phyloP scores from a whole-genome alignment of 1,140 invertebrate genomes.

The Drosophila pruinosa region DNA sequence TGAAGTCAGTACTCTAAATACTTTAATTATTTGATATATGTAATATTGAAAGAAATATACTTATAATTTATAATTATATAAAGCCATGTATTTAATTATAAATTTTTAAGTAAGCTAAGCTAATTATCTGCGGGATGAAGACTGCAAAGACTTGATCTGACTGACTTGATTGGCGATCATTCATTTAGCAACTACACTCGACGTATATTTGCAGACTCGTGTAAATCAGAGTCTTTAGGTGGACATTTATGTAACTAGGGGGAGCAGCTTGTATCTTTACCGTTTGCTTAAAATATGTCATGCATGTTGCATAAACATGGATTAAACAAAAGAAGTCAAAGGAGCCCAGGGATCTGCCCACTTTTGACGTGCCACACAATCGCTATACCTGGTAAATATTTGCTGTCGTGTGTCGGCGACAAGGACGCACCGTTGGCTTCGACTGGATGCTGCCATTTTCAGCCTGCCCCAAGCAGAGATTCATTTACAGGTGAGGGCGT shows the following conservation, averaged over 20 bases:
- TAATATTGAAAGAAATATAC: no score
- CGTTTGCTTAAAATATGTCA: constrained; percentile 62
- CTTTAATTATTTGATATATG: no score
- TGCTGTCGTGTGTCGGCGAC: constrained; percentile 62
- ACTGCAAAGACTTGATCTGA: neutral
- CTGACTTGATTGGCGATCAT: constrained; percentile 23
- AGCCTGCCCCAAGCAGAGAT: constrained; percentile 36
- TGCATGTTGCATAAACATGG: constrained; percentile 77
- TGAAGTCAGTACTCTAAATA: neutral
- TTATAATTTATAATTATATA: no score
- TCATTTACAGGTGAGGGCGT: neutral
- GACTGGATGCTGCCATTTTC: constrained; percentile 47
- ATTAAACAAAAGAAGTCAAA: constrained; percentile 65
- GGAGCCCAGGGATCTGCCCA: constrained; percentile 5
- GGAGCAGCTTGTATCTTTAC: constrained; percentile 12
- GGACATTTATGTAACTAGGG: constrained; percentile 48
- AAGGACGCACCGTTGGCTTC: constrained; percentile 30
- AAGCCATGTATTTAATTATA: no score
- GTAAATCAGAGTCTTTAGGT: constrained; percentile 55
- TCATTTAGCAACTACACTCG: constrained; percentile 33
- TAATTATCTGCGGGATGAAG: no score
- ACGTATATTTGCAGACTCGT: constrained; percentile 8
- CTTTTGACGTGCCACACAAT: constrained; percentile 6
- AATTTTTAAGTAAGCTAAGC: no score
- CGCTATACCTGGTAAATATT: constrained; percentile 59